phyloP scores from a whole-genome alignment of 2,797 vertebrate species.

The Malacoraja senta region DNA sequence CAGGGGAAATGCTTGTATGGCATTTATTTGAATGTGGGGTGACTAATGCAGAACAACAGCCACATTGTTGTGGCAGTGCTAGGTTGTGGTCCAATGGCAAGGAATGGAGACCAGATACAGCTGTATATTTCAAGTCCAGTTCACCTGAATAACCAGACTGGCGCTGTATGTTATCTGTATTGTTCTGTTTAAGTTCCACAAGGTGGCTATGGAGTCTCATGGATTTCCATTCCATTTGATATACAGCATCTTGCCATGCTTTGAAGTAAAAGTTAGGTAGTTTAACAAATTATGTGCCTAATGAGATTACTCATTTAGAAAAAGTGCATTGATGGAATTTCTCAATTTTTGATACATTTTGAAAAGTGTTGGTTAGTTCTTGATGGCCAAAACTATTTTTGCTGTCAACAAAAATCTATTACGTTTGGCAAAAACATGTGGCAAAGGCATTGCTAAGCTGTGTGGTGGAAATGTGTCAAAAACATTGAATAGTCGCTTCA shows the following conservation, averaged over 20 bases:
- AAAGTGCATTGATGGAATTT: not conserved
- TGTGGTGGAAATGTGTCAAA: not conserved
- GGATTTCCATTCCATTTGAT: not conserved
- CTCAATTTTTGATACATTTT: not conserved
- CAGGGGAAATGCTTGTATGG: too few relatives aligned
- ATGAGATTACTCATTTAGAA: not conserved
- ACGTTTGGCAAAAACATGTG: not conserved
- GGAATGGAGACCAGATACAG: too few relatives aligned
- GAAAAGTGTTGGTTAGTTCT: not conserved
- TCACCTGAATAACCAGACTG: not conserved
- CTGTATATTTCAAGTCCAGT: not conserved
- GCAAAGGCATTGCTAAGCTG: not conserved
- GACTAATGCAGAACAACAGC: too few relatives aligned
- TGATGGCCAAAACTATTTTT: not conserved
- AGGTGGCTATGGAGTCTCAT: slow-evolving; percentile 29
- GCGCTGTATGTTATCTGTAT: not conserved
- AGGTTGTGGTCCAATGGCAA: too few relatives aligned
- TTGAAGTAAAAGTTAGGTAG: not conserved
- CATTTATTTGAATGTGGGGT: too few relatives aligned
- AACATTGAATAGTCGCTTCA: not conserved
- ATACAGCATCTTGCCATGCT: not conserved
- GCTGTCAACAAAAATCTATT: not conserved
- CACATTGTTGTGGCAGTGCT: too few relatives aligned
- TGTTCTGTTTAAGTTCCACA: slow-evolving; percentile 26
- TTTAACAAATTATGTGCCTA: not conserved